Base-by-base conservation (phyloP, 2,113 vertebrate genomes). In the Anoplopoma fimbria region DNA sequence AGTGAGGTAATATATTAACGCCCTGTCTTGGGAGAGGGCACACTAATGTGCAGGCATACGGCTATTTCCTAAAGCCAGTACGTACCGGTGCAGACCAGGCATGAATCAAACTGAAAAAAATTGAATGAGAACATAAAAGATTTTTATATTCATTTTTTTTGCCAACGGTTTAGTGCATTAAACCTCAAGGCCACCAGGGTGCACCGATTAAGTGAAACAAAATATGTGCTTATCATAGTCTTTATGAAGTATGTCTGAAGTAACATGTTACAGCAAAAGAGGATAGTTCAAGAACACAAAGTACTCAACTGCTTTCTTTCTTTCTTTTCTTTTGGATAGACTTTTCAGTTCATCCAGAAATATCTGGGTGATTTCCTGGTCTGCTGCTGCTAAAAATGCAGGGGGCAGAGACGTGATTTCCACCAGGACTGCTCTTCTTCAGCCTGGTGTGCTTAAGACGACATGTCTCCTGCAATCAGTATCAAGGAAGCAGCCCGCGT, bases 391-490 rank as follows among this genome's bases (percentile, higher is more conserved):
- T 7, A 42, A 65, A 76, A n/a, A 57, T 19, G n/a, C 15, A 81
- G 40, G 1, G n/a, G 55, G 31, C 60, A 40, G 33, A 64, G 69
- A 21, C 0, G 25, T 57, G 38, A 88, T 72, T 69, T 53, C 72
- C 65, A 70, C 45, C 4, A 7, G 75, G 47, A 69, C 80, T 79
- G 73, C 76, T 68, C 34, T 78, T 69, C 76, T 75, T 65, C 64
- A 76, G 68, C 64, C 49, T 10, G 64, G 36, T 84, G 55, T 81
- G 77, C 36, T 71, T 31, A 49, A 77, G 69, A 51, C 29, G 72
- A 53, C 45, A 40, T n/a, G 72, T 82, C 82, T 49, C 55, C 72
- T 51, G 85, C 82, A 88, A 88, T 91, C 87, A 92, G 79, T 29
- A 58, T 70, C 62, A 71, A 71, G 23, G 73, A 82, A 84, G 62